Conservation (phyloP, 1,140 invertebrate genomes). For the Thaumetopoea pityocampa region DNA sequence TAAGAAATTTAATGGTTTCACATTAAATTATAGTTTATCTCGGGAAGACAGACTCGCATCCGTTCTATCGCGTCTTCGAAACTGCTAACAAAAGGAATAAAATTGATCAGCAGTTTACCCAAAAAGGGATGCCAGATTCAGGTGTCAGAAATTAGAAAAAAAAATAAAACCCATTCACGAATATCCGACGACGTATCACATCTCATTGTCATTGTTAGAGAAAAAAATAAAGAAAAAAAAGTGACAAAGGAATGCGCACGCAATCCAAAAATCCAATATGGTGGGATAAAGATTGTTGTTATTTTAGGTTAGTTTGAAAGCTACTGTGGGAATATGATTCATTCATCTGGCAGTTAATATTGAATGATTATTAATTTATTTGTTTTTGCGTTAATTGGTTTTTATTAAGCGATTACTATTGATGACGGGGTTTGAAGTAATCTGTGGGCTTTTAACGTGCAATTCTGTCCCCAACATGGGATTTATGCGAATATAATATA, state of each 20-base stretch:
- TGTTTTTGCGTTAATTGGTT: slow-evolving; percentile 12
- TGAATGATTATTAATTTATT: slow-evolving; percentile 23
- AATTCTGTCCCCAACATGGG: neutral
- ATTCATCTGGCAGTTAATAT: neutral
- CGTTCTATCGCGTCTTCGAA: slow-evolving; percentile 11
- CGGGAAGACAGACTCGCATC: slow-evolving; percentile 1
- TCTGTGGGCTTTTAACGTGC: neutral
- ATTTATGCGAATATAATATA: too few species aligned
- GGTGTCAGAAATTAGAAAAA: slow-evolving; percentile 59
- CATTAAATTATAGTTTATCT: neutral
- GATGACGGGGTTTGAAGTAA: slow-evolving; percentile 1
- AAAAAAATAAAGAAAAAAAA: slow-evolving; percentile 44
- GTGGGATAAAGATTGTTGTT: slow-evolving; percentile 48
- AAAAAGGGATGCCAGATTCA: slow-evolving; percentile 49
- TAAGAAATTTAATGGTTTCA: slow-evolving; percentile 5
- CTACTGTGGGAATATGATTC: slow-evolving; percentile 32
- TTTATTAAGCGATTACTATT: slow-evolving; percentile 3
- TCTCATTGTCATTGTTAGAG: slow-evolving; percentile 29
- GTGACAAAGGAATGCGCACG: slow-evolving; percentile 50
- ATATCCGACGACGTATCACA: slow-evolving; percentile 62
- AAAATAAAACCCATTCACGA: slow-evolving; percentile 34
- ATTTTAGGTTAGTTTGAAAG: slow-evolving; percentile 55
- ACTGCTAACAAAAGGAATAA: slow-evolving; percentile 33
- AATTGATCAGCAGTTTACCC: slow-evolving; percentile 49
- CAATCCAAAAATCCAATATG: slow-evolving; percentile 63